Conservation (phyloP, 30 jellyfish, hydroid and myxozoan genomes). For the Cassiopea xamachana region DNA sequence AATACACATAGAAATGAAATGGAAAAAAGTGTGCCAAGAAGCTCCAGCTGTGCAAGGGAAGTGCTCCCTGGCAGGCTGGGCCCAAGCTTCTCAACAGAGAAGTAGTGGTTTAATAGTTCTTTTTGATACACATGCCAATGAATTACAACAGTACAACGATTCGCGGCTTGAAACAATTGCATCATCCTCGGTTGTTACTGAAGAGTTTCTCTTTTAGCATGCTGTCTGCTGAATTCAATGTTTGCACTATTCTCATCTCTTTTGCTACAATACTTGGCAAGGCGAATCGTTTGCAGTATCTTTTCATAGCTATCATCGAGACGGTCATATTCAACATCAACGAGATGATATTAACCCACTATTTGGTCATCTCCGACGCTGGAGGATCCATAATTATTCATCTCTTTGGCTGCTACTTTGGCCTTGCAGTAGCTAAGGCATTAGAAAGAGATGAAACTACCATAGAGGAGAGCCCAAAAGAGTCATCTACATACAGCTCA, state of each 20-base stretch:
- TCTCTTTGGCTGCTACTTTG: conserved; percentile 97
- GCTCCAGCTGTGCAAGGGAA: no score
- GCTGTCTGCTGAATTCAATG: conserved; percentile 92
- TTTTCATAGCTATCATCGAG: conserved; percentile 83
- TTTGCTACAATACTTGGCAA: conserved; percentile 95
- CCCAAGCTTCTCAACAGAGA: no score
- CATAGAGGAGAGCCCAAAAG: conserved; percentile 80
- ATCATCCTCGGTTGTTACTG: no score
- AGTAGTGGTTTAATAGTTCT: no score
- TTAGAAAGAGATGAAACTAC: conserved; percentile 49
- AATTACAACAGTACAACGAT: no score
- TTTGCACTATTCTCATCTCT: conserved; percentile 87
- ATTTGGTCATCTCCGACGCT: conserved; percentile 78
- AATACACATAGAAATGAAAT: no score
- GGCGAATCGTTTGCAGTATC: conserved; percentile 88
- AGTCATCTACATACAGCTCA: conserved; percentile 82
- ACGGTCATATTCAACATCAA: conserved; percentile 81
- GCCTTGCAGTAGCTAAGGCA: conserved; percentile 88
- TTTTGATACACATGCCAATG: no score
- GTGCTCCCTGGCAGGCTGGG: no score
- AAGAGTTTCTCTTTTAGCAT: conserved; percentile 43
- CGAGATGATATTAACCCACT: conserved; percentile 83
- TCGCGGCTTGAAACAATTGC: no score
- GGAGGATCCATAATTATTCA: conserved; percentile 97
- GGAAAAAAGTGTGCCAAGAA: no score